Conservation (phyloP, 2,797 vertebrate species). For the Lithobates pipiens region DNA sequence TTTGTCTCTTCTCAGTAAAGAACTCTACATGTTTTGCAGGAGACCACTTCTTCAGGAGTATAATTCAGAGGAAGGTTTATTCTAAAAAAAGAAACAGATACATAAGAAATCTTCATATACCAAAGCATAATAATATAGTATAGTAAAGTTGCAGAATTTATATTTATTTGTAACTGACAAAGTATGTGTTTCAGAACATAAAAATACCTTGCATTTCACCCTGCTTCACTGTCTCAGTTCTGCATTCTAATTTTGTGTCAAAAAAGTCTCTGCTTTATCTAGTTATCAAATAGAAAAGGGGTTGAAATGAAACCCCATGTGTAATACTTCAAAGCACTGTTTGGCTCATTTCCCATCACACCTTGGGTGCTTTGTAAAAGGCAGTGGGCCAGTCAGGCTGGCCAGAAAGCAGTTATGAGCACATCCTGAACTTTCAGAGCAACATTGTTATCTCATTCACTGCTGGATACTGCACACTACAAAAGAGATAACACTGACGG, state of each 20-base stretch:
- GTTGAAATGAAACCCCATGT: neutral
- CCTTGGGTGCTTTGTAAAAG: neutral
- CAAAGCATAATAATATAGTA: too few relatives aligned
- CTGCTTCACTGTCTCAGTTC: too few relatives aligned
- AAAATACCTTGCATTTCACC: too few relatives aligned
- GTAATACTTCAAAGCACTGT: constrained; percentile 3
- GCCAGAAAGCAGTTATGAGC: constrained; percentile 18
- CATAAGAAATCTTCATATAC: too few relatives aligned
- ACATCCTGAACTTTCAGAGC: neutral
- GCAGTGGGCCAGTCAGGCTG: constrained; percentile 80
- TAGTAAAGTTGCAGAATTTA: too few relatives aligned
- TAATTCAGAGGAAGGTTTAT: too few relatives aligned
- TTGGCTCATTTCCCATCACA: constrained; percentile 7
- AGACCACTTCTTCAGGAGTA: too few relatives aligned
- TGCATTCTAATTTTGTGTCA: neutral
- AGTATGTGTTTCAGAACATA: too few relatives aligned
- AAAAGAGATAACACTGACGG: neutral
- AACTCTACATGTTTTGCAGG: too few relatives aligned
- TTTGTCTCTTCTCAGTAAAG: too few relatives aligned
- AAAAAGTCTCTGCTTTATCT: neutral
- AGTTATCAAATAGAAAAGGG: neutral
- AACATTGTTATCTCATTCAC: neutral
- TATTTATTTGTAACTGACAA: too few relatives aligned
- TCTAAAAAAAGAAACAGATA: too few relatives aligned
- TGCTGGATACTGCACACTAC: neutral